These are phyloP conservation scores for Paramisgurnus dabryanus DNA, from an alignment of 2,113 vertebrate genomes.

Conservation along the genomic window DNA sequence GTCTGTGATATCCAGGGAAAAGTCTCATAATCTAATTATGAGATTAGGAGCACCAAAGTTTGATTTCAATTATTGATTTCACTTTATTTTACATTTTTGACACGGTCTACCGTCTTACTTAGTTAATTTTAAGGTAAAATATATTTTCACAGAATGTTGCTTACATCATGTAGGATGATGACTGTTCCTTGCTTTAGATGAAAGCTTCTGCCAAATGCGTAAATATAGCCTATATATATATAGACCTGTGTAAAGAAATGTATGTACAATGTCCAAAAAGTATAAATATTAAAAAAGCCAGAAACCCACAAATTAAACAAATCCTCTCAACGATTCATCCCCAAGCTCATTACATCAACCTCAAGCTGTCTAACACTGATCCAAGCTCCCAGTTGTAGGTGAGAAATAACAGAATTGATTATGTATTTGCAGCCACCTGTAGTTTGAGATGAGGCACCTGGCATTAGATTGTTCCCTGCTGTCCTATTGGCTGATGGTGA, in stretches of 20 bases:
- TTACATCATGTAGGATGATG: too few species aligned
- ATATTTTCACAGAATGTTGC: too few species aligned
- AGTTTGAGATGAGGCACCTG: constrained; percentile 44
- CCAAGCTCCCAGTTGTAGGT: constrained; percentile 35
- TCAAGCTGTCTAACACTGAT: constrained; percentile 38
- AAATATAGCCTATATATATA: too few species aligned
- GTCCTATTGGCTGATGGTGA: constrained; percentile 42
- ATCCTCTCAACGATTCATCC: neutral
- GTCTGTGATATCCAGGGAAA: too few species aligned
- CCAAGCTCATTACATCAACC: constrained; percentile 37
- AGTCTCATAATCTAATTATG: too few species aligned
- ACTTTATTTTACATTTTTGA: too few species aligned
- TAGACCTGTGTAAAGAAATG: neutral
- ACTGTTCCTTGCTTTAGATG: too few species aligned
- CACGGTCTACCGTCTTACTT: too few species aligned
- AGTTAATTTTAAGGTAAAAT: too few species aligned
- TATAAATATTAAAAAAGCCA: neutral
- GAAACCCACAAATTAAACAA: constrained; percentile 2
- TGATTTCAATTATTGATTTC: too few species aligned
- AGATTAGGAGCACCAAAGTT: too few species aligned
- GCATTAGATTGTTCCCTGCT: constrained; percentile 40
- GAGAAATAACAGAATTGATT: constrained; percentile 40
- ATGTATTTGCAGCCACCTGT: constrained; percentile 44
- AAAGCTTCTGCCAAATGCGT: too few species aligned
- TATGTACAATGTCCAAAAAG: neutral